phyloP scores from a whole-genome alignment of 1,140 invertebrate genomes.

The Brachionus asplanchnoidis region DNA sequence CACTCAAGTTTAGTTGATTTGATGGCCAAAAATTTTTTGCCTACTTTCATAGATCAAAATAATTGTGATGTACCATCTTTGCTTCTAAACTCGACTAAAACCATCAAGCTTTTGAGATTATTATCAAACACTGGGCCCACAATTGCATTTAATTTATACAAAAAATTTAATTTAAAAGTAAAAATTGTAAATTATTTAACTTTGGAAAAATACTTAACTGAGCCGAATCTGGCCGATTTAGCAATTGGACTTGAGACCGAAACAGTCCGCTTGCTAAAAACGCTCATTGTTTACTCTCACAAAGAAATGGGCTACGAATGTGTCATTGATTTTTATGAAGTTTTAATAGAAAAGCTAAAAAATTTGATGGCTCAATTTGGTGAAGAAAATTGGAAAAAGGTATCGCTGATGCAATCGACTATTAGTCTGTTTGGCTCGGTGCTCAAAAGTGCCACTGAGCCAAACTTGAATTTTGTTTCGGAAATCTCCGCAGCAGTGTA shows the following conservation, averaged over 20 bases:
- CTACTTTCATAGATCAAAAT: slow-evolving; percentile 1
- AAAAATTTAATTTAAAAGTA: slow-evolving; percentile 7
- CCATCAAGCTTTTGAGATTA: not conserved
- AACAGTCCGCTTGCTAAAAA: slow-evolving; percentile 5
- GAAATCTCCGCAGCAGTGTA: not conserved
- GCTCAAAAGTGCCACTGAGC: not conserved
- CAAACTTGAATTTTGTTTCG: not conserved
- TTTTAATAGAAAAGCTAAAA: not conserved
- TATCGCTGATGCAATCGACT: not conserved
- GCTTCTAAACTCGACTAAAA: not conserved
- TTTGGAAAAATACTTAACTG: not conserved
- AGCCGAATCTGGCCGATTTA: not conserved
- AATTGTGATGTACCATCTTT: not conserved
- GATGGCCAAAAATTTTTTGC: not conserved
- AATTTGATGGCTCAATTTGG: not conserved
- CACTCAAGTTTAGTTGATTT: not conserved
- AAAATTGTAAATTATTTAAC: slow-evolving; percentile 17
- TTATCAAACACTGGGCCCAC: not conserved
- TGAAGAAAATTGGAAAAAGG: not conserved
- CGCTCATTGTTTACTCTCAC: not conserved
- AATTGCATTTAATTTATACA: not conserved
- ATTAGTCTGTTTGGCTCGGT: not conserved
- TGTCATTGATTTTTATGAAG: slow-evolving; percentile 28
- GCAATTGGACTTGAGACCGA: not conserved
- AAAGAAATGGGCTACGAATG: slow-evolving; percentile 20